Percentiles rank a stretch among this genome's conserved stretches.
Conservation (phyloP, 2,888 invertebrate genomes). For the Altica lythri region DNA sequence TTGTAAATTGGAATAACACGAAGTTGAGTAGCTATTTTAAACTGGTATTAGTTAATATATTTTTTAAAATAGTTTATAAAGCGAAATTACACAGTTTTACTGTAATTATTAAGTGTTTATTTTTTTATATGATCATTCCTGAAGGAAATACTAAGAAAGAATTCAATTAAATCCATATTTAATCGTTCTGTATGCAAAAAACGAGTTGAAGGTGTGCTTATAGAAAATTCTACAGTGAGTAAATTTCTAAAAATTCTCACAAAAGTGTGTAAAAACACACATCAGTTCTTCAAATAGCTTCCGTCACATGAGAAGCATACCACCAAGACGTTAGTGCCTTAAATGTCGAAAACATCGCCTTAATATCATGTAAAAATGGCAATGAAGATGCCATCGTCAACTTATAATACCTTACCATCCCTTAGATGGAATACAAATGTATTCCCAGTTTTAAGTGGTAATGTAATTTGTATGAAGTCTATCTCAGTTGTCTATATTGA, state of each 20-base stretch:
- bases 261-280: slow-evolving; percentile 38
- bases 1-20: no score
- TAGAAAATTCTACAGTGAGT: slow-evolving; percentile 34
- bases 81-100: no score
- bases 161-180: slow-evolving; percentile 17
- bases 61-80: no score
- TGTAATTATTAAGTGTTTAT: slow-evolving; percentile 14
- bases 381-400: slow-evolving; percentile 46
- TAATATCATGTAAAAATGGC: slow-evolving; percentile 46
- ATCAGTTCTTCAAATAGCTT: slow-evolving; percentile 36
- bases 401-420: slow-evolving; percentile 41
- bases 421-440: slow-evolving; percentile 42
- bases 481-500: slow-evolving; percentile 42
- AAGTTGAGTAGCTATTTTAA: no score
- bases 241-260: slow-evolving; percentile 39
- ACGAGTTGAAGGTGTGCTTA: slow-evolving; percentile 36
- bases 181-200: slow-evolving; percentile 28
- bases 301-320: slow-evolving; percentile 43
- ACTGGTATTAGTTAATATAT: no score
- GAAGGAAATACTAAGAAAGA: slow-evolving; percentile 14
- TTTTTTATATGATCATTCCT: slow-evolving; percentile 8
- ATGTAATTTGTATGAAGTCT: slow-evolving; percentile 45
- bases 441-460: slow-evolving; percentile 41
- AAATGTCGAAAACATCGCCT: slow-evolving; percentile 41
- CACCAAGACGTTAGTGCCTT: slow-evolving; percentile 38